phyloP scores from a whole-genome alignment of 1,140 invertebrate species.

The Episyrphus balteatus region DNA sequence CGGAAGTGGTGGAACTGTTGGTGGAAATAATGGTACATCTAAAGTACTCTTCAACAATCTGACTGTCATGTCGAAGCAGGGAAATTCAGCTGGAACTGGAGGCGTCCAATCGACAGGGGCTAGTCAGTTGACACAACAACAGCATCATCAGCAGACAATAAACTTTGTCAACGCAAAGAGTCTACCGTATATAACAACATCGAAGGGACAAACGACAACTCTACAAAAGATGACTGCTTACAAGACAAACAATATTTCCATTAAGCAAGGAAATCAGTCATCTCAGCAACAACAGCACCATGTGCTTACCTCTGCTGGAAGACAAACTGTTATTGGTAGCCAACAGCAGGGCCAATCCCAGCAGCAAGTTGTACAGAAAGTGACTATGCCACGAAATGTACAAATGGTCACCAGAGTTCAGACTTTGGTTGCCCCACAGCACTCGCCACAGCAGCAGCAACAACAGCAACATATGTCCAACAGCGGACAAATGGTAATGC shows the following conservation, averaged over 20 bases:
- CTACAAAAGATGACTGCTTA: not conserved
- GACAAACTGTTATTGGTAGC: slow-evolving; percentile 5
- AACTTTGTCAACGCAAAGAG: slow-evolving; percentile 17
- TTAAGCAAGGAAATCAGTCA: not conserved
- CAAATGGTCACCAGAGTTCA: slow-evolving; percentile 6
- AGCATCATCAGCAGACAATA: slow-evolving; percentile 8
- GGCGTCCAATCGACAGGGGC: not conserved
- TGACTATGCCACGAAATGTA: slow-evolving; percentile 5
- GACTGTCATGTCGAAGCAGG: slow-evolving; percentile 29
- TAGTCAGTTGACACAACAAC: not conserved
- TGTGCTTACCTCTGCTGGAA: not conserved
- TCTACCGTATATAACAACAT: slow-evolving; percentile 13
- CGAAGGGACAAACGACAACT: slow-evolving; percentile 5
- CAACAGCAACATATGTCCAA: slow-evolving; percentile 9
- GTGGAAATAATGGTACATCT: slow-evolving; percentile 12
- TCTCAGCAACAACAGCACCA: not conserved
- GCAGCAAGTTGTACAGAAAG: slow-evolving; percentile 6
- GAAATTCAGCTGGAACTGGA: slow-evolving; percentile 6
- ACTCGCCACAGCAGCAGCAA: slow-evolving; percentile 11
- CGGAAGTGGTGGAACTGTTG: not conserved
- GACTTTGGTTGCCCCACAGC: slow-evolving; percentile 3
- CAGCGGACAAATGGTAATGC: slow-evolving; percentile 3
- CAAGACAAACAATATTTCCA: not conserved
- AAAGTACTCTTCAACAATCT: slow-evolving; percentile 32
- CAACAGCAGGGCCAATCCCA: slow-evolving; percentile 25